Conservation (phyloP, 2,113 vertebrate genomes). For the Oncorhynchus mykiss region DNA sequence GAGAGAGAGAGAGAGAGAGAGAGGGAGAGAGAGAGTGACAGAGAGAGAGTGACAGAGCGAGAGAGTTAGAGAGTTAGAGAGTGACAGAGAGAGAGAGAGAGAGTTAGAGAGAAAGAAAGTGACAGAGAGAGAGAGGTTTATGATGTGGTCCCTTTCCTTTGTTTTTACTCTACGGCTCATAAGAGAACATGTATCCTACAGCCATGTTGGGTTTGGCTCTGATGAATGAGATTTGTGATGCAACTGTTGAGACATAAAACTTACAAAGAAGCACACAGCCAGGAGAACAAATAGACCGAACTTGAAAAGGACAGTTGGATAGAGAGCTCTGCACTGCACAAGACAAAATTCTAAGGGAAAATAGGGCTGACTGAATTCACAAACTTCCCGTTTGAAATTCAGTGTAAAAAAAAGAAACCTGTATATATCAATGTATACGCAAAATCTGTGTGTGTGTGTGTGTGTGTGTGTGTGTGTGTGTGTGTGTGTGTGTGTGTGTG, state of each 20-base stretch:
- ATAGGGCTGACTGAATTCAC: slow-evolving; percentile 80
- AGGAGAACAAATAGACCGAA: slow-evolving; percentile 1
- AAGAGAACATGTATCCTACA: background rate
- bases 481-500: slow-evolving; percentile 12
- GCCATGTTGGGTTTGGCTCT: background rate
- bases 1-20: no score
- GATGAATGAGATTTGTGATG: slow-evolving; percentile 1
- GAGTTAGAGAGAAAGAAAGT: no score
- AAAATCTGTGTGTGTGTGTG: slow-evolving; percentile 27
- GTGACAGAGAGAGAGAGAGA: no score
- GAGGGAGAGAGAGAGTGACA: no score
- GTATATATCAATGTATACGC: slow-evolving; percentile 75
- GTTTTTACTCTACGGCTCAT: background rate
- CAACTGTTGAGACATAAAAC: slow-evolving; percentile 18
- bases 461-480: slow-evolving; percentile 17
- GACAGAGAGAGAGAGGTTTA: no score
- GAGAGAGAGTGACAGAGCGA: no score
- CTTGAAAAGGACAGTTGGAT: slow-evolving; percentile 18
- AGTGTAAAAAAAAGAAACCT: slow-evolving; percentile 61
- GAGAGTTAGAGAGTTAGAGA: no score
- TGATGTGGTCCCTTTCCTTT: no score
- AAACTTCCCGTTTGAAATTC: slow-evolving; percentile 73
- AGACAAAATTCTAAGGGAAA: slow-evolving; percentile 71
- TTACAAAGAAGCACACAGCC: slow-evolving; percentile 7
- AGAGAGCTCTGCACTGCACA: slow-evolving; percentile 54